Evolutionary conservation across 2,797 vertebrate genomes (phyloP).

Genomic region (Sylvilagus floridanus): DNA sequence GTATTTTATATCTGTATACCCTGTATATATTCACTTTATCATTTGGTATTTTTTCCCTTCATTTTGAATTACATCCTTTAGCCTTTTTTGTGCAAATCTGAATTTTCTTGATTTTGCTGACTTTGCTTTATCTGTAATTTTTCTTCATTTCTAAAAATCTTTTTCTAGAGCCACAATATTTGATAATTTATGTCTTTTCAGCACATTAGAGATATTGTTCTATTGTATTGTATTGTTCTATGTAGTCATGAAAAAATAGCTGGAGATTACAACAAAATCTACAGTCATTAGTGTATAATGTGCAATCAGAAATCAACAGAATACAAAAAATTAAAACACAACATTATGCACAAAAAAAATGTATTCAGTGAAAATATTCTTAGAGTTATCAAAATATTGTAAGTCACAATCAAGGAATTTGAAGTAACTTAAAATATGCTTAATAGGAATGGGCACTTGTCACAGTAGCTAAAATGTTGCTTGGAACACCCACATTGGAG

Average conservation of each 20-base stretch:
- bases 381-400: background rate
- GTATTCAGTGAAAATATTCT: background rate
- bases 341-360: background rate
- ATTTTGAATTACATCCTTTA: constrained; percentile 4
- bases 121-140: background rate
- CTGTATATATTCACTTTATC: background rate
- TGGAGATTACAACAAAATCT: background rate
- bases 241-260: background rate
- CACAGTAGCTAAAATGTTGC: too few relatives aligned
- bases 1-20: background rate
- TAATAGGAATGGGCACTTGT: background rate
- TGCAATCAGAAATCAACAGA: background rate
- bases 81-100: background rate
- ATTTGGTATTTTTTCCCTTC: background rate
- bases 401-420: background rate
- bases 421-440: background rate
- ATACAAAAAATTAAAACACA: background rate
- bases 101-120: background rate
- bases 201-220: background rate
- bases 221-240: background rate
- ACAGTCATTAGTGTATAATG: background rate
- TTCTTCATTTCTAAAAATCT: background rate
- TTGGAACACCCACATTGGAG: too few relatives aligned
- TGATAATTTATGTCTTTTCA: background rate
- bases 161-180: background rate